These are phyloP conservation scores for Epizoanthus fatuus DNA, from an alignment of 92 coral and sea anemone species.

Conservation along the genomic window DNA sequence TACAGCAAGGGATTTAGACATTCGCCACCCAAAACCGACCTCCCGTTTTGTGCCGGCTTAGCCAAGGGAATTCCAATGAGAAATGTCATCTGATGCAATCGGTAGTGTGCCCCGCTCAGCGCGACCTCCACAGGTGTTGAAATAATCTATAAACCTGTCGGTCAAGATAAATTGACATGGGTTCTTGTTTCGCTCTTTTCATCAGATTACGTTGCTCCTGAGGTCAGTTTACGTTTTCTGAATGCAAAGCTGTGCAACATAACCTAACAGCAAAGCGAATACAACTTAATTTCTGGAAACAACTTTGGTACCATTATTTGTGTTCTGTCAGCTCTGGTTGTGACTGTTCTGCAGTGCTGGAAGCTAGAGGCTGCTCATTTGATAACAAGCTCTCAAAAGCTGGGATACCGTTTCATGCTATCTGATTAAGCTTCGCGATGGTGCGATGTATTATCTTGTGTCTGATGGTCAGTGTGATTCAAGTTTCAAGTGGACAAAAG, in stretches of 20 bases:
- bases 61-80: neutral
- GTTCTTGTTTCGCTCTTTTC: constrained; percentile 39
- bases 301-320: neutral
- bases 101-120: neutral
- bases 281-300: neutral
- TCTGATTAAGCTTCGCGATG: constrained; percentile 37
- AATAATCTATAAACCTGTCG: constrained; percentile 17
- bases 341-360: too few species aligned
- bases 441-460: constrained; percentile 8
- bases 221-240: constrained; percentile 10
- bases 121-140: constrained; percentile 50
- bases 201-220: constrained; percentile 11
- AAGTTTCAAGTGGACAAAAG: constrained; percentile 3
- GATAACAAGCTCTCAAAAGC: constrained; percentile 20
- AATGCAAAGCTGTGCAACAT: constrained; percentile 1
- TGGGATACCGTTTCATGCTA: constrained; percentile 38
- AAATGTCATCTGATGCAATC: constrained; percentile 3
- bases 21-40: constrained; percentile 21
- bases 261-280: neutral
- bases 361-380: too few species aligned
- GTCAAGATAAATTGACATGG: constrained; percentile 23
- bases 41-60: neutral
- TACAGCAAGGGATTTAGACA: neutral
- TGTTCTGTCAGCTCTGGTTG: neutral
- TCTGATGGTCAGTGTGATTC: neutral